Base-by-base conservation (phyloP, 2,797 vertebrate genomes). In the Sternotherus odoratus region DNA sequence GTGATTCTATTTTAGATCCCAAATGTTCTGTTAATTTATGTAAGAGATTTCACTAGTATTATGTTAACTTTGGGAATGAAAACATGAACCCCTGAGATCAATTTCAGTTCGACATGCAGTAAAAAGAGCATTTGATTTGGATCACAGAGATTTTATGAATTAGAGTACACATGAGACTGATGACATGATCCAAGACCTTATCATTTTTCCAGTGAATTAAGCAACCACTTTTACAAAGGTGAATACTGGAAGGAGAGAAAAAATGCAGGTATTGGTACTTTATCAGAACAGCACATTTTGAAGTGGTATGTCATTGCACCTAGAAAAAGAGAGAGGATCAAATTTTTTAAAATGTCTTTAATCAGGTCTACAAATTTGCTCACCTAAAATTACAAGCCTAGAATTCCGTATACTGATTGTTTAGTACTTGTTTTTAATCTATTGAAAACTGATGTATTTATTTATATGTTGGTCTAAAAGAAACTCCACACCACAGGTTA, bases 51-150 rank as follows among this genome's bases (percentile, higher is more conserved):
- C 46, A 43, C 21, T 78, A 48, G 74, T 95, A 78, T 85, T 86
- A 87, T 60, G 53, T 48, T 92, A 85, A 89, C 74, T 79, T 96
- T 16, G 77, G 86, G 26, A 92, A 72, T 89, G 75, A 92, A 97
- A 95, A 56, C 21, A 33, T 49, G 80, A 89, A 82, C 49, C 54
- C 85, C 79, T 84, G 94, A 96, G 83, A 89, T 74, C 36, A 92
- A n/a, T 43, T 51, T 30, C 60, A 87, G 80, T 94, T 87, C 90
- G 86, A 93, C 43, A 51, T 83, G 83, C 84, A 91, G 82, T 82
- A 90, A 88, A 92, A 89, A 86, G 82, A 78, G 50, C 30, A 83
- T 96, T 95, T 93, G 86, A 92, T 96, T 95, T 95, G 79, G 80
- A 95, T 97, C 82, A n/a, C 77, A 86, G 87, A 94, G 83, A 83